Base-by-base conservation (phyloP, 2,797 vertebrate species). In the Kryptolebias ocellatus region DNA sequence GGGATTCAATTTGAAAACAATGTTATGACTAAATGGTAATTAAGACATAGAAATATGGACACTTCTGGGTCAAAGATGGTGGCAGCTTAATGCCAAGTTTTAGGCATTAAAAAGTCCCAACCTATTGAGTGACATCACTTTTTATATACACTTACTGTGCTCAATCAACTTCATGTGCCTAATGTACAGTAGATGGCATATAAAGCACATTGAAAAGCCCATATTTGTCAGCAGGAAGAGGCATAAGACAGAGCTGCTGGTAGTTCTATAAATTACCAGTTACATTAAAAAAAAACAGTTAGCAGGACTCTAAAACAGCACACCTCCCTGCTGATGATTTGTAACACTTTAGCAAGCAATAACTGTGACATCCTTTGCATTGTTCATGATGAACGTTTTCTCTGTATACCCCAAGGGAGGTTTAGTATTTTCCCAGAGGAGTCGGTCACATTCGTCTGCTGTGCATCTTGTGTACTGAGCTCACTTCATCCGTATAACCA, bases 371-470 rank as follows among this genome's bases (percentile, higher is more conserved):
- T 64, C 52, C 46, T 45, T 70, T 63, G 10, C 18, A 51, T 55
- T 53, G 60, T 61, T 53, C 46, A 55, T 58, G 15, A 15, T 39
- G 53, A 67, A 53, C 18, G 1, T 44, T 51, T 50, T 54, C 50
- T 57, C 24, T 29, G 18, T 52, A 44, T 4, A 52, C 58, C 72
- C 52, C 20, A 11, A 7, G 58, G 62, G 68, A 79, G 24, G 3
- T 70, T 74, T 53, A 42, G 69, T 49, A 24, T 34, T 12, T n/a
- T 76, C 77, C 66, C 79, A 9, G 64, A 37, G 42, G 72, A 72
- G 56, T 70, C 44, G 53, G 62, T 44, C 15, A 56, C 39, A 65
- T 70, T 62, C 55, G 18, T 53, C 18, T 65, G 20, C 29, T 39
- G 45, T 56, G 29, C 39, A 53, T 76, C 64, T 20, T 11, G 63